Percentiles rank a stretch among this genome's conserved stretches.
phyloP scores from a whole-genome alignment of 2,113 vertebrate genomes.

The Isichthys henryi region DNA sequence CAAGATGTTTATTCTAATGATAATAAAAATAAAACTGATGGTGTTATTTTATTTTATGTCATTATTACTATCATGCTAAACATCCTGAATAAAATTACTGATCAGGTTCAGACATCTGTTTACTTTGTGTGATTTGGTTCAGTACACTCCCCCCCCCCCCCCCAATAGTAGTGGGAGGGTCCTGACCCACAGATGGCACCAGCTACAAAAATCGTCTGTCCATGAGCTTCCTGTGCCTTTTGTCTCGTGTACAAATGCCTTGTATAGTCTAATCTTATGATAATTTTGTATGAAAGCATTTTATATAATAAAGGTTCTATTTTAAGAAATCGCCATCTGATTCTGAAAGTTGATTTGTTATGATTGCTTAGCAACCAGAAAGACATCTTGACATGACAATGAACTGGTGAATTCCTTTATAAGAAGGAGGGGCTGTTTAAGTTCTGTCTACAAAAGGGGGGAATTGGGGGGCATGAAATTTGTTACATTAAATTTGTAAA shows the following conservation, averaged over 20 bases:
- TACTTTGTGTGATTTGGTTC: neutral
- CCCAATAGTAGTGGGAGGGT: too few relatives aligned
- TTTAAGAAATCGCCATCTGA: conserved; percentile 48
- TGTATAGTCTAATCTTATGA: conserved; percentile 53
- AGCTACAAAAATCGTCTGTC: neutral
- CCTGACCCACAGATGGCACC: neutral
- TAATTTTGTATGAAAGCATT: conserved; percentile 63
- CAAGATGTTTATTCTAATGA: neutral
- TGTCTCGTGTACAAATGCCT: conserved; percentile 49
- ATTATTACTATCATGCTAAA: neutral
- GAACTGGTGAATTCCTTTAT: neutral
- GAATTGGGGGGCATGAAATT: neutral
- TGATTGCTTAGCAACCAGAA: neutral
- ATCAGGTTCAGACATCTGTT: neutral
- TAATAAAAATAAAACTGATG: neutral
- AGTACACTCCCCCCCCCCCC: neutral
- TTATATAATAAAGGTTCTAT: conserved; percentile 72
- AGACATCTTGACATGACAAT: neutral
- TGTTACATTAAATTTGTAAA: neutral
- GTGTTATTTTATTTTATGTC: neutral
- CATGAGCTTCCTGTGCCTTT: conserved; percentile 12
- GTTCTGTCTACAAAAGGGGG: neutral
- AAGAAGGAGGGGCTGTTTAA: neutral
- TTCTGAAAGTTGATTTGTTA: neutral
- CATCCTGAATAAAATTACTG: neutral